Conservation (phyloP, 2,113 vertebrate genomes). For the Boulengeromyrus knoepffleri region DNA sequence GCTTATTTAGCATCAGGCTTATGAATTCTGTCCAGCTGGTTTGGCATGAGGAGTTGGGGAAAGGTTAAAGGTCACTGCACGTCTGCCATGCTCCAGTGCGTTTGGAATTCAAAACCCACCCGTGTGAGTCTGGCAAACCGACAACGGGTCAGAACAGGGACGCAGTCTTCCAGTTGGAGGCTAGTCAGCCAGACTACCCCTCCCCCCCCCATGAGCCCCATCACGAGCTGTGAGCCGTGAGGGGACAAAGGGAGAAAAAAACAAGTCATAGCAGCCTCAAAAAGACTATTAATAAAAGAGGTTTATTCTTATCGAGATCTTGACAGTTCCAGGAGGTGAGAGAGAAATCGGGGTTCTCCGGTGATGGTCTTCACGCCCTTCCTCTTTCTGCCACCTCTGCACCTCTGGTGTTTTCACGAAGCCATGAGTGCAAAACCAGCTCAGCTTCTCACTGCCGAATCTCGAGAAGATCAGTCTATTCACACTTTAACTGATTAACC, state of each 20-base stretch:
- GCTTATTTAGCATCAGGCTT: not conserved
- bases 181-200: not conserved
- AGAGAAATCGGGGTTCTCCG: slow-evolving; percentile 26
- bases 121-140: not conserved
- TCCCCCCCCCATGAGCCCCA: not conserved
- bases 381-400: not conserved
- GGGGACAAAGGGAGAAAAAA: not conserved
- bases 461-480: not conserved
- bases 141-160: not conserved
- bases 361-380: not conserved
- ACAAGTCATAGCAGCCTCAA: not conserved
- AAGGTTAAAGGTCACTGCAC: slow-evolving; percentile 18
- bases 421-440: not conserved
- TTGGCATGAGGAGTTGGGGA: not conserved
- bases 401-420: not conserved
- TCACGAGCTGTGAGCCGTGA: not conserved
- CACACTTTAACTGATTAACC: not conserved
- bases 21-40: not conserved
- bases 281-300: slow-evolving; percentile 18
- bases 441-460: not conserved
- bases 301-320: slow-evolving; percentile 19
- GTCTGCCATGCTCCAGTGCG: slow-evolving; percentile 37
- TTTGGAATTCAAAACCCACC: not conserved
- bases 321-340: slow-evolving; percentile 38
- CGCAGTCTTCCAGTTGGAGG: not conserved